phyloP scores from a whole-genome alignment of 1,140 invertebrate genomes.

The Tachypleus tridentatus region DNA sequence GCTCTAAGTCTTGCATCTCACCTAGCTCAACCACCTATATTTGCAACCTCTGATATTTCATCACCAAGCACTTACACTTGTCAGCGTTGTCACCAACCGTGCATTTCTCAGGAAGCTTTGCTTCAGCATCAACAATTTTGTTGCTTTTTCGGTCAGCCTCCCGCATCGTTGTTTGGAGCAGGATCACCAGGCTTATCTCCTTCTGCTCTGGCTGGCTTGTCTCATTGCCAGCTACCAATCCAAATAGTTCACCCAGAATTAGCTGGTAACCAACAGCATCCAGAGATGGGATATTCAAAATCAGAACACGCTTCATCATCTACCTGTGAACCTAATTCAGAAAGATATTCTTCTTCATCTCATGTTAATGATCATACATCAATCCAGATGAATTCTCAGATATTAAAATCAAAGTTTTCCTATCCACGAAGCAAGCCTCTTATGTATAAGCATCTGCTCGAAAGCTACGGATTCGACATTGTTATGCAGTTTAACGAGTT shows the following conservation, averaged over 20 bases:
- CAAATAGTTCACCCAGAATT: too few species aligned
- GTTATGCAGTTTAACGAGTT: constrained; percentile 95
- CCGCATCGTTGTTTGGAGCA: constrained; percentile 11
- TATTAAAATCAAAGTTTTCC: constrained; percentile 14
- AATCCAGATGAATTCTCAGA: constrained; percentile 7
- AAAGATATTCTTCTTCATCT: not conserved
- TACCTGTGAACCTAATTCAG: too few species aligned
- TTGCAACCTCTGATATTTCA: constrained; percentile 51
- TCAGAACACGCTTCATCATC: too few species aligned
- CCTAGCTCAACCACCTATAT: constrained; percentile 12
- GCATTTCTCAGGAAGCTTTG: constrained; percentile 61
- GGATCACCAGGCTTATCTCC: too few species aligned
- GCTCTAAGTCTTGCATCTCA: constrained; percentile 8
- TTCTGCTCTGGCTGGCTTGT: too few species aligned
- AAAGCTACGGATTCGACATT: constrained; percentile 87
- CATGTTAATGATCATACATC: constrained; percentile 11
- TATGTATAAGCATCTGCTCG: constrained; percentile 69
- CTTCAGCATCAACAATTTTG: constrained; percentile 25
- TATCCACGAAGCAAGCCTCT: constrained; percentile 23
- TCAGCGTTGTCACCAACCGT: constrained; percentile 61
- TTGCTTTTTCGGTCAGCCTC: constrained; percentile 27
- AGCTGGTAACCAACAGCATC: too few species aligned
- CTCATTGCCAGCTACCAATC: too few species aligned
- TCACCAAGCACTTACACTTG: constrained; percentile 40
- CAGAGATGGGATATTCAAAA: too few species aligned